Evolutionary conservation across 1,140 invertebrate species (phyloP).

Genomic region (Teleopsis dalmanni): DNA sequence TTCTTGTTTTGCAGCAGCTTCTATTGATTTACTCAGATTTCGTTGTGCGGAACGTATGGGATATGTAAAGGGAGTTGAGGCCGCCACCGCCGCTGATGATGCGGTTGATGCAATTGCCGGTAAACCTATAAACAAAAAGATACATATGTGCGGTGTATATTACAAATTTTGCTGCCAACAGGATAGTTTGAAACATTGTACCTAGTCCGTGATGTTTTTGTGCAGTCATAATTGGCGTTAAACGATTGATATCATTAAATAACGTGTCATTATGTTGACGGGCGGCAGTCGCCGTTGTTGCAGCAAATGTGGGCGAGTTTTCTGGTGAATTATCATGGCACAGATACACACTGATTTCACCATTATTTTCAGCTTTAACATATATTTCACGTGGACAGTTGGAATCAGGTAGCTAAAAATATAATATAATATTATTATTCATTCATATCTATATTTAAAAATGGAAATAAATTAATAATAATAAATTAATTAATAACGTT

Average conservation of each 20-base stretch:
- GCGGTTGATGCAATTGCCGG: slow-evolving; percentile 2
- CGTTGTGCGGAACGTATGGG: slow-evolving; percentile 30
- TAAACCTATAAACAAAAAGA: slow-evolving; percentile 8
- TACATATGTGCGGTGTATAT: neutral
- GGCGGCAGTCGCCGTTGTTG: slow-evolving; percentile 32
- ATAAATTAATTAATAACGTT: slow-evolving; percentile 5
- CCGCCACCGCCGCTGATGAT: neutral
- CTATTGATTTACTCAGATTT: slow-evolving; percentile 42
- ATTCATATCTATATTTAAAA: no score
- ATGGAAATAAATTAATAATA: no score
- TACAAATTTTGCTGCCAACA: neutral
- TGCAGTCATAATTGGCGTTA: slow-evolving; percentile 12
- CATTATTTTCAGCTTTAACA: slow-evolving; percentile 71
- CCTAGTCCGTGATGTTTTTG: slow-evolving; percentile 12
- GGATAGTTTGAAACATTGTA: neutral
- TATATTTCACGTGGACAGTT: slow-evolving; percentile 65
- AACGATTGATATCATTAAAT: slow-evolving; percentile 32
- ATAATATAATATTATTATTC: no score
- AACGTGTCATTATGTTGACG: slow-evolving; percentile 29
- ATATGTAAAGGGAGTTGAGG: neutral
- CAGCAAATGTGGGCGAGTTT: slow-evolving; percentile 32
- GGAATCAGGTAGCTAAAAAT: slow-evolving; percentile 52
- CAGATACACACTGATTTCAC: slow-evolving; percentile 88
- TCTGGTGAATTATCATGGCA: slow-evolving; percentile 65
- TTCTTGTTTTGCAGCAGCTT: slow-evolving; percentile 30